Evolutionary conservation across 1,140 invertebrate genomes (phyloP).

Genomic region (fruit fly (Drosophila melanogaster)): Release_6_plus_ISO1_MT NT_033777.3:16962501-16963000

Average conservation of each 20-base stretch:
- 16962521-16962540: conserved; percentile 47
- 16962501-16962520: conserved; percentile 67
- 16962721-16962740: conserved; percentile 33
- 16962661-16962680: conserved; percentile 22
- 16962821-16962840: neutral
- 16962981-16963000: too few species aligned
- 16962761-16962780: conserved; percentile 8
- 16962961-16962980: too few species aligned
- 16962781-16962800: neutral
- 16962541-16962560: conserved; percentile 69
- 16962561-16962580: conserved; percentile 61
- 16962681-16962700: conserved; percentile 11
- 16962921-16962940: too few species aligned
- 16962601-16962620: conserved; percentile 43
- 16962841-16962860: too few species aligned
- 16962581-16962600: conserved; percentile 34
- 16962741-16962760: conserved; percentile 27
- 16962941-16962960: too few species aligned
- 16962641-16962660: conserved; percentile 27
- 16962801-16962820: neutral
- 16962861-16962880: too few species aligned
- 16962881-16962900: too few species aligned
- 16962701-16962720: conserved; percentile 8
- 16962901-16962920: too few species aligned
- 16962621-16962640: conserved; percentile 52